Base-by-base conservation (phyloP, 2,888 invertebrate genomes). In the Polymixis flavicincta region DNA sequence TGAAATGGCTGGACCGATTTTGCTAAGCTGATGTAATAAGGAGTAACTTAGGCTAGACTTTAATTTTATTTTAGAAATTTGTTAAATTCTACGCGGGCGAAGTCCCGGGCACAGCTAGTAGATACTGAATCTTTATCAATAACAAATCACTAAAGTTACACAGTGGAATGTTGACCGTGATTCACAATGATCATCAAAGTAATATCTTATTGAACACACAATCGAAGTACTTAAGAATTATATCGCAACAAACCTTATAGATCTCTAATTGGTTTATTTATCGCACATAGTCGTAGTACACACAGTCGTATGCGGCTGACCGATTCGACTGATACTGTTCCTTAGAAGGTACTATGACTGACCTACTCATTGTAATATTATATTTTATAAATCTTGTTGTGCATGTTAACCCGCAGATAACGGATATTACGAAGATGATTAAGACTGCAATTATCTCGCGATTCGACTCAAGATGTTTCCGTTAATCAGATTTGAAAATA, bases 261-360 rank as follows among this genome's bases (percentile, higher is more conserved):
- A 52, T 17, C 17, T 52, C 7, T 52, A 32, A 66, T 32, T 32
- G 65, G n/a, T 50, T 32, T 52, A 66, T 66, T 66, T 66, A 32
- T 50, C 11, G 65, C 50, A 32, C 28, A n/a, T 11, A 52, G 32
- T n/a, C 28, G 17, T 11, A 52, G 32, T n/a, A 66, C 32, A 52
- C 9, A 50, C 5, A 50, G 14, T 48, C 48, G 14, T 32, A 32
- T 32, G 50, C 32, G 50, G 8, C 25, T 63, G 19, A 25, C 45
- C 13, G 13, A 19, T 19, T 63, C 42, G 19, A 45, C 19, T 19
- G 25, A 11, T 1, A 4, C 13, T 66, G 32, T 50, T 78, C 9
- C 32, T 37, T 22, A n/a, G n/a, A 19, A 32, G 22, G 3, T 50
- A 65, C 17, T 17, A 13, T n/a, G 17, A 25, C 9, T 22, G 25